phyloP scores from a whole-genome alignment of 2,113 vertebrate species.

The Peromyscus californicus region DNA sequence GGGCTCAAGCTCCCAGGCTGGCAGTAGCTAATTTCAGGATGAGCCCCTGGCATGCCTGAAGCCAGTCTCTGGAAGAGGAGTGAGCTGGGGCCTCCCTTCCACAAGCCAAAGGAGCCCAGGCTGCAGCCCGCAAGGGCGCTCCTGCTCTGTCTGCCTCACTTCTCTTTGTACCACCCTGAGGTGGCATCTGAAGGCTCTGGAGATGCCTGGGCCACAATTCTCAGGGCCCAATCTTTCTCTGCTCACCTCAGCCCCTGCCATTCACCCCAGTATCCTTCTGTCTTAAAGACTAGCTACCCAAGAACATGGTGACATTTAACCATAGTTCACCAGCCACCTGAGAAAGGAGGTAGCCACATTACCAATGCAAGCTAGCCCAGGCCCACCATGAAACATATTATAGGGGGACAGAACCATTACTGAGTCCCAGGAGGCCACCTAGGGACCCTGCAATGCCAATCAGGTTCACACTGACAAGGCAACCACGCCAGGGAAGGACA shows the following conservation, averaged over 20 bases:
- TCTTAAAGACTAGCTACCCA: neutral
- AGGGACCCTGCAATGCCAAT: rapidly evolving
- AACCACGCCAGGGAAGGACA: neutral
- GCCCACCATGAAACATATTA: rapidly evolving
- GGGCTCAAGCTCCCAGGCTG: neutral
- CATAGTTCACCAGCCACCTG: neutral
- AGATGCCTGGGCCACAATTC: neutral
- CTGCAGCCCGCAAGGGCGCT: rapidly evolving
- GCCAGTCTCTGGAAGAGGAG: neutral
- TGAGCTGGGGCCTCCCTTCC: rapidly evolving
- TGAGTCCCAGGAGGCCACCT: rapidly evolving
- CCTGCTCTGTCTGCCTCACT: neutral
- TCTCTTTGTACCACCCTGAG: neutral
- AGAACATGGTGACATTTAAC: neutral
- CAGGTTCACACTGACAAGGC: neutral
- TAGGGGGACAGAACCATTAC: rapidly evolving
- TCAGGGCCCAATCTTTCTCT: neutral
- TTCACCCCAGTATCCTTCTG: neutral
- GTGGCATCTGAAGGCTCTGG: neutral
- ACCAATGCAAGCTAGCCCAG: neutral
- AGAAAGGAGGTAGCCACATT: neutral
- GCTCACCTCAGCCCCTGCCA: neutral
- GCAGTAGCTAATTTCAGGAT: rapidly evolving
- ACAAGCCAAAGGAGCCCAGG: neutral
- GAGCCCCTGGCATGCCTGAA: rapidly evolving